Evolutionary conservation across 2,888 invertebrate genomes (phyloP), one percentile per base, ranked within the genome.

Genomic region (Drosophila percnosoma): DNA sequence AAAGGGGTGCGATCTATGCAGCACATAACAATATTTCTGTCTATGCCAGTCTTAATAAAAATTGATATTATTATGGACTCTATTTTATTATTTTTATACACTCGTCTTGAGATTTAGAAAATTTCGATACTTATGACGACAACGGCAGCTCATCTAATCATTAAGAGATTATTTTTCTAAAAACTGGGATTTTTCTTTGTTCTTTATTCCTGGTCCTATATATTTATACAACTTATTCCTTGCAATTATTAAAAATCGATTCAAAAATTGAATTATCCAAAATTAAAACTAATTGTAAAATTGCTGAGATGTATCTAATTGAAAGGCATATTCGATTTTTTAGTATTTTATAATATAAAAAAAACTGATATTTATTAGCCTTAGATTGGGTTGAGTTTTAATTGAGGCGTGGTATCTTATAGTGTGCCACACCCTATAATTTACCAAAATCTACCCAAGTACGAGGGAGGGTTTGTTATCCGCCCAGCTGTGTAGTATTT

Each of bases 381-480:
- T 7, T 4, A 13, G 2, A 52, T 52, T 33, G 7, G 0, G 13
- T 10, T 27, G 1, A 15, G 8, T 45, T 45, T 24, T 8, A 2
- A 8, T 4, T 4, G 5, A 18, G 1, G 45, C 7, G 13, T 21
- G 21, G 57, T 68, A 68, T 51, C 36, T 31, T 1, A 8, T 21
- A 45, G 29, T 38, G 0, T n/a, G n/a, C 7, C 34, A 33, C 2
- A n/a, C n/a, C n/a, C 18, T 0, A 2, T 4, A 11, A n/a, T 15
- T 13, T 10, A 0, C 13, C 24, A 4, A 21, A 72, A 72, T 49
- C 52, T 54, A 42, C 31, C 58, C 45, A 53, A 49, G n/a, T 18
- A 45, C 64, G 83, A 69, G 82, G 40, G 68, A 13, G 5, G 15
- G 18, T 65, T 15, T 0, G 4, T 15, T 15, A 7, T 45, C 13